Conservation (phyloP, 2,888 invertebrate species). For the Coenonympha glycerion region DNA sequence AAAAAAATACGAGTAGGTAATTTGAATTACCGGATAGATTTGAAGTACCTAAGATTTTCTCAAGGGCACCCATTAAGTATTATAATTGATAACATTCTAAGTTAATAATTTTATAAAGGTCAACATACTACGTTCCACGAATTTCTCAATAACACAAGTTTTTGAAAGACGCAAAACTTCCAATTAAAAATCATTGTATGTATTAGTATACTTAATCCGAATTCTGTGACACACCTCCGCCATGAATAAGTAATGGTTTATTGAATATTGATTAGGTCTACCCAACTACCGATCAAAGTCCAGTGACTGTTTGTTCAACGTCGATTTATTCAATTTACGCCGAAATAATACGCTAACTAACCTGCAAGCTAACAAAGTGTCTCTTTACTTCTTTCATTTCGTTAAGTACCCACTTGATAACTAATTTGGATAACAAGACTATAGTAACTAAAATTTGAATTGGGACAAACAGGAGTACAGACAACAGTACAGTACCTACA, state of each 20-base stretch:
- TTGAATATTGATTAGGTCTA: conserved; percentile 13
- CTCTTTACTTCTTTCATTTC: no score
- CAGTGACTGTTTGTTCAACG: conserved; percentile 1
- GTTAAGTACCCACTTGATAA: no score
- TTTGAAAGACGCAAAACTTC: neutral
- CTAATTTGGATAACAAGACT: no score
- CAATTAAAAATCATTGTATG: neutral
- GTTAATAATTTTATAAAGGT: neutral
- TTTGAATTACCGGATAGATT: no score
- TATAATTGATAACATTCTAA: neutral
- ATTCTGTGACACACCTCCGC: conserved; percentile 16
- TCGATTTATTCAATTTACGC: neutral
- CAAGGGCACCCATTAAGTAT: no score
- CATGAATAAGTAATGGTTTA: conserved; percentile 10
- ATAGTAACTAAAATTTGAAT: no score
- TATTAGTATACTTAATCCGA: conserved; percentile 1
- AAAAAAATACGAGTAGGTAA: no score
- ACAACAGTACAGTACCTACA: no score
- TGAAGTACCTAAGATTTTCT: no score
- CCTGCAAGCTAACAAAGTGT: neutral
- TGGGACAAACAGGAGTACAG: no score
- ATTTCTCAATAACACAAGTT: neutral
- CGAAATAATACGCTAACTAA: no score
- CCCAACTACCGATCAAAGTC: conserved; percentile 13
- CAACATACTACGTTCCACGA: neutral